Percentiles rank a stretch among this genome's conserved stretches.
Evolutionary conservation across 2,797 vertebrate genomes (phyloP).

Genomic region (Pipistrellus nathusii): DNA sequence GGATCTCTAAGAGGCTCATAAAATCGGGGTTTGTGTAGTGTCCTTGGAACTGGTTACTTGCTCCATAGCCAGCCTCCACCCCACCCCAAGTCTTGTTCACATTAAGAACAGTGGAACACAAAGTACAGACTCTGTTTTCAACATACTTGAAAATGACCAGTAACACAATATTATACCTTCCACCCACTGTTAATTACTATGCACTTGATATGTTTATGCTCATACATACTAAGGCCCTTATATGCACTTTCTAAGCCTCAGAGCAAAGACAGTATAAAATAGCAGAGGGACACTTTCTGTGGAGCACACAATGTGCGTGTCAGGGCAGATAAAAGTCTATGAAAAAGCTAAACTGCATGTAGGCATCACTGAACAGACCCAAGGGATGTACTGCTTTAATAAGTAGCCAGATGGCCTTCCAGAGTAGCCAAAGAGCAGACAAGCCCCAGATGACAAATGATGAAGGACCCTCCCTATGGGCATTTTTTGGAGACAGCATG

Average conservation of each 20-base stretch:
- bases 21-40: background rate
- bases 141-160: slow-evolving; percentile 39
- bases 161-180: slow-evolving; percentile 1
- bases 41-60: slow-evolving; percentile 16
- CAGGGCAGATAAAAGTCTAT: slow-evolving; percentile 37
- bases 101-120: slow-evolving; percentile 53
- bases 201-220: background rate
- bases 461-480: slow-evolving; percentile 64
- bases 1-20: background rate
- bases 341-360: slow-evolving; percentile 49
- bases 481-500: slow-evolving; percentile 78
- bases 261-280: slow-evolving; percentile 3
- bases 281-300: background rate
- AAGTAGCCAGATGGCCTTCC: slow-evolving; percentile 80
- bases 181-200: background rate
- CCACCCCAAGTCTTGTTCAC: slow-evolving; percentile 36
- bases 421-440: slow-evolving; percentile 78
- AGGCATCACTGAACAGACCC: slow-evolving; percentile 66
- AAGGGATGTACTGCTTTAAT: slow-evolving; percentile 71
- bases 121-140: slow-evolving; percentile 53
- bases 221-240: background rate
- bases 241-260: background rate
- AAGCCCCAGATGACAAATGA: slow-evolving; percentile 79
- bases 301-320: background rate
- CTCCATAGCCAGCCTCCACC: background rate